Conservation (phyloP, 2,888 invertebrate species). For the Leucania comma region DNA sequence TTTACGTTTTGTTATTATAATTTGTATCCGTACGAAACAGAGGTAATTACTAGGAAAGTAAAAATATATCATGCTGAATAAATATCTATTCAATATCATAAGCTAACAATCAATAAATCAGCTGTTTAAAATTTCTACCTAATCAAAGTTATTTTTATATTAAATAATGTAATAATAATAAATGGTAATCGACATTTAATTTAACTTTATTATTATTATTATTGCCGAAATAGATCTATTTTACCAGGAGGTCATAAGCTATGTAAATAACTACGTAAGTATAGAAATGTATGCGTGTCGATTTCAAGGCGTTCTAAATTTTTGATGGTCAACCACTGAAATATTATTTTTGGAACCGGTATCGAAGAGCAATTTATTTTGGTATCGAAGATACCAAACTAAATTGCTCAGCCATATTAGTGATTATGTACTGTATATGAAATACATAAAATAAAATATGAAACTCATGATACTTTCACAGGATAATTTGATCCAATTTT, state of each 20-base stretch:
- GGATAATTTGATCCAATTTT: background rate
- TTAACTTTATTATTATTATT: too few species aligned
- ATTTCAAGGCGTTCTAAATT: slow-evolving; percentile 38
- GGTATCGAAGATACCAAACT: background rate
- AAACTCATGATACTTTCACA: background rate
- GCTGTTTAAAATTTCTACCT: too few species aligned
- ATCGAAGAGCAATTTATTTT: too few species aligned
- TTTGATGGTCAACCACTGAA: slow-evolving; percentile 28
- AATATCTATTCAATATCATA: too few species aligned
- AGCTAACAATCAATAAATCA: too few species aligned
- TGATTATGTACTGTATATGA: background rate
- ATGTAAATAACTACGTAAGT: slow-evolving; percentile 10
- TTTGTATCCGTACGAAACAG: too few species aligned
- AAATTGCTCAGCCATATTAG: background rate
- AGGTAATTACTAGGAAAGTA: too few species aligned
- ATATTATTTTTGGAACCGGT: slow-evolving; percentile 7
- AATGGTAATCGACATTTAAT: background rate
- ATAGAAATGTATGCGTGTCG: background rate
- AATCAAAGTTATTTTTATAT: too few species aligned
- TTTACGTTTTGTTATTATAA: too few species aligned
- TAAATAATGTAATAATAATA: background rate
- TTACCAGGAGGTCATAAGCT: background rate
- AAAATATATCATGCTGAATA: too few species aligned
- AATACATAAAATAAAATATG: background rate
- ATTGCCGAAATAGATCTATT: background rate